A percentile compares a stretch with the other conserved stretches of the same genome.
Conservation (phyloP, 2,113 vertebrate species). For the Gadus macrocephalus region DNA sequence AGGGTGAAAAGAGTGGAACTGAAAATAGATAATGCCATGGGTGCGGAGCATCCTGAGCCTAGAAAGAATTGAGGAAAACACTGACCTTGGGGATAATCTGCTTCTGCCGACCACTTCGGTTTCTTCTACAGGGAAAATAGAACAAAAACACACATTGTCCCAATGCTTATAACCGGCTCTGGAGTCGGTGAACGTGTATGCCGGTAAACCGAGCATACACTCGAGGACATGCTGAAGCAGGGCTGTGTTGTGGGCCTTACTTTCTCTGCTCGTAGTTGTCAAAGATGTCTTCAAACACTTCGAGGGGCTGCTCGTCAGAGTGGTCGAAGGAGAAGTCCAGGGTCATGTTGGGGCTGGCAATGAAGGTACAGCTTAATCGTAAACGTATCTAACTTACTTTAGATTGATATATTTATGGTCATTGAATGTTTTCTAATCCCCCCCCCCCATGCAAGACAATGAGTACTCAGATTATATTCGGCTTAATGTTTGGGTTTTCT, state of each 20-base stretch:
- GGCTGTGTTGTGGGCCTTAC: conserved; percentile 68
- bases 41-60: too few species aligned
- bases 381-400: too few species aligned
- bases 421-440: too few species aligned
- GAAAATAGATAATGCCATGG: background rate
- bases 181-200: background rate
- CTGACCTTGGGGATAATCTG: conserved; percentile 93
- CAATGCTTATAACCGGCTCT: background rate
- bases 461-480: too few species aligned
- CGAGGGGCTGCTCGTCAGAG: conserved; percentile 84
- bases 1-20: background rate
- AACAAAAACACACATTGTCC: background rate
- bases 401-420: too few species aligned
- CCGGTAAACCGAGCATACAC: background rate
- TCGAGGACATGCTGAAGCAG: background rate
- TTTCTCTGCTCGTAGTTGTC: conserved; percentile 85
- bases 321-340: conserved; percentile 94
- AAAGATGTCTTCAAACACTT: conserved; percentile 90
- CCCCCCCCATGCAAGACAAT: too few species aligned
- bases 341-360: conserved; percentile 72
- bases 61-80: background rate
- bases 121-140: conserved; percentile 79
- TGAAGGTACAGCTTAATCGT: background rate
- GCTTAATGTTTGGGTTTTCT: too few species aligned
- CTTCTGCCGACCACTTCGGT: conserved; percentile 79